Evolutionary conservation across 2,113 vertebrate species (phyloP), one percentile per base, ranked within the genome.

Genomic region (Eublepharis macularius): DNA sequence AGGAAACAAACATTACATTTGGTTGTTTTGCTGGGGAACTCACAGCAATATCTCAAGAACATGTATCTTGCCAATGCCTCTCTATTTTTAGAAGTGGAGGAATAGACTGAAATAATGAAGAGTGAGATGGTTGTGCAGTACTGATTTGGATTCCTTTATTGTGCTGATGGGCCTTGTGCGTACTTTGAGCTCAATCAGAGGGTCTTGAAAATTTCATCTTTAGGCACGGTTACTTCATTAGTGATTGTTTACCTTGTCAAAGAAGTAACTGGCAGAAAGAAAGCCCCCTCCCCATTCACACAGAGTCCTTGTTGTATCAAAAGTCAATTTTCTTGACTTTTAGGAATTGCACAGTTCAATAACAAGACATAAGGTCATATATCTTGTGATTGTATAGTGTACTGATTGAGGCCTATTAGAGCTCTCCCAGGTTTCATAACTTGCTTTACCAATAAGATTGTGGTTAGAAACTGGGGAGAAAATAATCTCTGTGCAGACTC

Each of bases 141-240:
- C 73, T 85, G 84, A 88, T 91, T 88, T 90, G 88, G 87, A 93
- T 93, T 89, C 89, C 90, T 91, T 76, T 78, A 39, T 81, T 76
- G 87, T 85, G 87, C 90, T 91, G 90, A 88, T 14, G 4, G 34
- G 49, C 57, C 78, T 93, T 79, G 78, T 70, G 74, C 73, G 47
- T 82, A n/a, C 87, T 78, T 87, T 89, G 81, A 86, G 68, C 80
- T 79, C 89, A 86, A 80, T 29, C 92, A 79, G 36, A 84, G 69
- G 69, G 41, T 82, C 54, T 73, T 41, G 49, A 73, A 82, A 63
- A 57, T 51, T 83, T 90, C 63, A 63, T 84, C 74, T 70, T 85
- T 81, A 70, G 65, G 60, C 36, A 75, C 34, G 74, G 14, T 51
- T 83, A 6, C 84, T 43, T 70, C 88, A 85, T 90, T 84, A 72